Percentiles rank a stretch among this genome's conserved stretches.
phyloP scores from a whole-genome alignment of 2,888 invertebrate species.

The Bembecia ichneumoniformis region DNA sequence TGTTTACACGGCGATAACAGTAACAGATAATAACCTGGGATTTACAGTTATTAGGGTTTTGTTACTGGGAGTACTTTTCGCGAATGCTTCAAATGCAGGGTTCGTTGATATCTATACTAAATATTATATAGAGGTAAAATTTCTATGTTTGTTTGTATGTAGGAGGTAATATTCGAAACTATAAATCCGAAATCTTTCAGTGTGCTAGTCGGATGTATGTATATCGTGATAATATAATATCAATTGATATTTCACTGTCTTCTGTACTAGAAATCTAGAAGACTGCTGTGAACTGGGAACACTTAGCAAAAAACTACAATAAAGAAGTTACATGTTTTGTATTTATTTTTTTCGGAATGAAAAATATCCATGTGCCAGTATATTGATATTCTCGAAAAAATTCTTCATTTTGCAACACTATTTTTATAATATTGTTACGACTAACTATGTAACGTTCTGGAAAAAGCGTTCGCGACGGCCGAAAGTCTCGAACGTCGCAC shows the following conservation, averaged over 20 bases:
- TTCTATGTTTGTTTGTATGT: too few relatives aligned
- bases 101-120: not conserved
- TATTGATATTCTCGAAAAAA: too few relatives aligned
- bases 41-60: constrained; percentile 26
- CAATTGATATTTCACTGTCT: not conserved
- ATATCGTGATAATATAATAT: not conserved
- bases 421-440: too few relatives aligned
- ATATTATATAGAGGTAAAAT: not conserved
- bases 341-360: not conserved
- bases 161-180: too few relatives aligned
- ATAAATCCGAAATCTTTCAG: too few relatives aligned
- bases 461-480: too few relatives aligned
- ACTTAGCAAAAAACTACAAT: not conserved
- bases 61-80: not conserved
- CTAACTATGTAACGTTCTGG: too few relatives aligned
- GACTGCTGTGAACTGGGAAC: not conserved
- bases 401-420: too few relatives aligned
- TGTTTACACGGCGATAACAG: constrained; percentile 44
- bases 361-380: too few relatives aligned
- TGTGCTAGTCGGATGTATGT: not conserved
- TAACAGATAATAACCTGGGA: constrained; percentile 37
- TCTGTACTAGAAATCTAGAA: not conserved
- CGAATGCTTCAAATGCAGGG: not conserved
- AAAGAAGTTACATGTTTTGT: not conserved
- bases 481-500: too few relatives aligned